These are phyloP conservation scores for Trachurus trachurus DNA, from an alignment of 2,797 vertebrate species.

Conservation along the genomic window DNA sequence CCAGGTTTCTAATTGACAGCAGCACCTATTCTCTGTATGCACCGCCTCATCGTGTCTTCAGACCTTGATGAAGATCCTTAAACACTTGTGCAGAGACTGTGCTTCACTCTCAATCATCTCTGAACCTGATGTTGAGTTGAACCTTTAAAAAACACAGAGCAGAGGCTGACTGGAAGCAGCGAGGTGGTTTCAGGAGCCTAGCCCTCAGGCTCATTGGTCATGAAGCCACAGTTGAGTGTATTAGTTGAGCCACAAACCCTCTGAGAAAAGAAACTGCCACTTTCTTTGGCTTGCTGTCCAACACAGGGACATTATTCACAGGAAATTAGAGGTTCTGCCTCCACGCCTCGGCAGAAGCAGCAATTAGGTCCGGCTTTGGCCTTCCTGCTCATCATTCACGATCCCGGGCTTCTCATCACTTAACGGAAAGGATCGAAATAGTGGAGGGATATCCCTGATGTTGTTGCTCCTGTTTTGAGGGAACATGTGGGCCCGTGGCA, in stretches of 20 bases:
- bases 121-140: constrained; percentile 31
- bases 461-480: constrained; percentile 59
- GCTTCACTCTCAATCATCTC: constrained; percentile 4
- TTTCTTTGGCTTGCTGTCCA: constrained; percentile 72
- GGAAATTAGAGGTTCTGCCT: constrained; percentile 83
- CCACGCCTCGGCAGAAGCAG: constrained; percentile 72
- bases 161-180: constrained; percentile 55
- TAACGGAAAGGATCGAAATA: constrained; percentile 62
- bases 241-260: constrained; percentile 80
- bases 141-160: constrained; percentile 8
- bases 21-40: not conserved
- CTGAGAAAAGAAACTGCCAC: constrained; percentile 82
- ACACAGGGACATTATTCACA: constrained; percentile 81
- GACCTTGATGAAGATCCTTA: constrained; percentile 11
- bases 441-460: constrained; percentile 69
- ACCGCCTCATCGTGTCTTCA: not conserved
- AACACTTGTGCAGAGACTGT: constrained; percentile 19
- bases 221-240: constrained; percentile 78
- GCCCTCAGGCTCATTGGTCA: constrained; percentile 68
- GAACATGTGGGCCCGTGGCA: constrained; percentile 34
- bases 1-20: not conserved
- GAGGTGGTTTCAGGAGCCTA: constrained; percentile 45
- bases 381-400: constrained; percentile 69
- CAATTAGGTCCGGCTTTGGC: constrained; percentile 76
- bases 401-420: constrained; percentile 61